Conservation (phyloP, 2,797 vertebrate genomes). For the Threskiornis aethiopicus region DNA sequence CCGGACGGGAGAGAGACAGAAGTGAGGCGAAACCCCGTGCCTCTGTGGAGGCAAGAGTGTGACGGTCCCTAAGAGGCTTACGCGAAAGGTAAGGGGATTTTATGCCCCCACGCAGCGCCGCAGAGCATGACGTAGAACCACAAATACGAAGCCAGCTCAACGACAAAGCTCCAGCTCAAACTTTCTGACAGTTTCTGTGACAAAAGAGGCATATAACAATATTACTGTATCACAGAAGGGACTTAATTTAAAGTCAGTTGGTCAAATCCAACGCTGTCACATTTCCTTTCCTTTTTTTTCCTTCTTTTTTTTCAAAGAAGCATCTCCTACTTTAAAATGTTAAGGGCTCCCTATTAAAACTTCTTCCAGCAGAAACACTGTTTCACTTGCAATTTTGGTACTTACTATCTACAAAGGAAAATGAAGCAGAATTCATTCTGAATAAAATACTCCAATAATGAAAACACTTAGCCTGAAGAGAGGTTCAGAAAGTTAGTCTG, state of each 20-base stretch:
- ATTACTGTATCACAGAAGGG: background rate
- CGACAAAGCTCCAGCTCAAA: background rate
- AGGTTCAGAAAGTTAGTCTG: slow-evolving; percentile 40
- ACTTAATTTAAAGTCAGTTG: background rate
- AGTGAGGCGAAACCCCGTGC: background rate
- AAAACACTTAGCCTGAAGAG: background rate
- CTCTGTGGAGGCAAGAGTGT: background rate
- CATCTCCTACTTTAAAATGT: background rate
- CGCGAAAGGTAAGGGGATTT: background rate
- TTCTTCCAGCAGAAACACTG: background rate
- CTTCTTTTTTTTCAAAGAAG: background rate
- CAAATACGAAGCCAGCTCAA: background rate
- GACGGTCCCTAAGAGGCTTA: background rate
- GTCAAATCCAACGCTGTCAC: background rate
- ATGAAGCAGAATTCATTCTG: background rate
- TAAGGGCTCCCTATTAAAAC: background rate
- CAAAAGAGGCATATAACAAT: background rate
- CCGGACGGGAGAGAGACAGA: background rate
- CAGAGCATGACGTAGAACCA: background rate
- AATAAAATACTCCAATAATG: background rate
- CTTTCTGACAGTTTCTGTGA: background rate
- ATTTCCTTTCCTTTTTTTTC: background rate
- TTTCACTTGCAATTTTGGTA: background rate
- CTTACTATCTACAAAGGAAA: background rate
- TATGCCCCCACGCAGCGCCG: background rate